These are phyloP conservation scores for Lagocephalus sceleratus DNA, from an alignment of 2,797 vertebrate genomes.

Conservation along the genomic window DNA sequence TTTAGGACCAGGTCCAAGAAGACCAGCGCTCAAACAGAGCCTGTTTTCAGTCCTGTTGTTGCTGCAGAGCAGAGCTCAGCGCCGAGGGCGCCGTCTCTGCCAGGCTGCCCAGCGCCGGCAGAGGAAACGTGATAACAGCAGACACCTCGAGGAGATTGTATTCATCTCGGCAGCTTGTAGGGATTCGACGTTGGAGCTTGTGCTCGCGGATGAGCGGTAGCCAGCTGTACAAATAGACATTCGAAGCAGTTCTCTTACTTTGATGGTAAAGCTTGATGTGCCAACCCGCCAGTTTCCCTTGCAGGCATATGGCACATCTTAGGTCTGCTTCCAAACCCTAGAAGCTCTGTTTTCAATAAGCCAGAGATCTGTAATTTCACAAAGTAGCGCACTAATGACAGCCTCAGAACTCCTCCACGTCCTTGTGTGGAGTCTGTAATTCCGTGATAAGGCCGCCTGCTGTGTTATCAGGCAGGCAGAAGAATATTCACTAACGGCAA, in stretches of 20 bases:
- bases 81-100: conserved; percentile 49
- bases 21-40: conserved; percentile 47
- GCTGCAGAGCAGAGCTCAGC: conserved; percentile 41
- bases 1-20: conserved; percentile 57
- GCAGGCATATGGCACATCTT: conserved; percentile 64
- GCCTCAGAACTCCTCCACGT: conserved; percentile 1
- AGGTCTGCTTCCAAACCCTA: conserved; percentile 52
- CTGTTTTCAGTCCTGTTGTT: too few relatives aligned
- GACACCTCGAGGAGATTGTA: too few relatives aligned
- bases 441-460: conserved; percentile 4
- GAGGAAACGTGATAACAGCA: too few relatives aligned
- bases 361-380: conserved; percentile 53
- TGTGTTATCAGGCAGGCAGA: conserved; percentile 8
- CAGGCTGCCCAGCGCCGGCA: conserved; percentile 4
- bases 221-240: conserved; percentile 7
- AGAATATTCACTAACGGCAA: conserved; percentile 10
- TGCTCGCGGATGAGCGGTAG: conserved; percentile 13
- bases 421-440: conserved; percentile 5
- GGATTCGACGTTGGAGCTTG: conserved; percentile 14
- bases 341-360: conserved; percentile 61
- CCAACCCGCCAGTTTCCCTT: conserved; percentile 65
- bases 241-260: conserved; percentile 41
- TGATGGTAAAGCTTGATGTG: conserved; percentile 60
- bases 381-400: conserved; percentile 20
- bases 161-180: conserved; percentile 10